Evolutionary conservation across 1,140 invertebrate species (phyloP), one percentile per base, ranked within the genome.

Genomic region (Thaumetopoea pityocampa): DNA sequence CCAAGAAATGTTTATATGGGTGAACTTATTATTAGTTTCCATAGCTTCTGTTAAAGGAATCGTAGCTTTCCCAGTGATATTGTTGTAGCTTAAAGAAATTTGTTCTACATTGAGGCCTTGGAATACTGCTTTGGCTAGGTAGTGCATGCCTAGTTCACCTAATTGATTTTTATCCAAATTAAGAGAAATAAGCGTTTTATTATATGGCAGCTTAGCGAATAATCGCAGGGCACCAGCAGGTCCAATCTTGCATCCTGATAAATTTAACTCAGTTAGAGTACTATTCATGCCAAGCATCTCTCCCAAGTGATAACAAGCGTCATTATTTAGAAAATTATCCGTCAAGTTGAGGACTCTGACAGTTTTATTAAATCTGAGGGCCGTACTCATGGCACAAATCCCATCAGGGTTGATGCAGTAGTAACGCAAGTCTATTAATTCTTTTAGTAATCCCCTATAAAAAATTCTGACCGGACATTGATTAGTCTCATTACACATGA

Each of bases 1-100:
- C 83, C 84, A 86, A 0, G 85, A 84, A 15, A 87, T 55, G 66
- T 87, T 67, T 3, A 86, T 40, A 24, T 69, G 62, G 10, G 71
- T 76, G 28, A 87, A 64, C 38, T 67, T 68, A 41, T 79, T 77
- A 35, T 80, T 58, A 5, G 67, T 67, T 45, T 79, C 60, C n/a
- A 87, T 55, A 7, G 76, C 65, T 56, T 65, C 65, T n/a, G 67
- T 61, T 29, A 87, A 55, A 1, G 38, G 32, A 23, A 46, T 57
- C 0, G 65, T 62, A 11, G 72, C 64, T 50, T 62, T 69, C 17
- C 68, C 68, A 5, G 56, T 67, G 15, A 87, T 60, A 23, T 71
- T 63, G 38, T 87, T 87, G 24, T 85, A 69, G 27, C 74, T 76
- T 24, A 87, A 41, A 46, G 68, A 67, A 19, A 87, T 42, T 51